These are phyloP conservation scores for Meandrina meandrites DNA, from an alignment of 92 coral and sea anemone species.

Conservation along the genomic window DNA sequence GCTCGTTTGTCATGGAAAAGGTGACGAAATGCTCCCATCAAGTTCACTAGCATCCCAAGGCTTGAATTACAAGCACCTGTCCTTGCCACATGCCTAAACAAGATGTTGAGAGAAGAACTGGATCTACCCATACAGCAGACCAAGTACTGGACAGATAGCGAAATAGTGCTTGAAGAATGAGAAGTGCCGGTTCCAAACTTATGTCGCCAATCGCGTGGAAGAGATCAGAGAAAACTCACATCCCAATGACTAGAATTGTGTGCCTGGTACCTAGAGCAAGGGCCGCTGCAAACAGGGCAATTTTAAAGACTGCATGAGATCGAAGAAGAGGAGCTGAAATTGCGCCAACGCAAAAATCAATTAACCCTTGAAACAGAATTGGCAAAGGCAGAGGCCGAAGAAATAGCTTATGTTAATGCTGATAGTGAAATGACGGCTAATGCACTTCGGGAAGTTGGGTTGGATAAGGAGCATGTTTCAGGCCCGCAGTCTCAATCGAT, in stretches of 20 bases:
- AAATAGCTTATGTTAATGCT: conserved; percentile 39
- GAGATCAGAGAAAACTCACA: conserved; percentile 49
- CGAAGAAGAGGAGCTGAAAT: conserved; percentile 39
- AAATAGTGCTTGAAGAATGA: conserved; percentile 41
- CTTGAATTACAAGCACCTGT: conserved; percentile 70
- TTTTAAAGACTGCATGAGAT: conserved; percentile 28
- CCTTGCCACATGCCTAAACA: conserved; percentile 54
- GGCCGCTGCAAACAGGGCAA: conserved; percentile 49
- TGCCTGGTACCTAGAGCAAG: conserved; percentile 52
- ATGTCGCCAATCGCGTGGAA: conserved; percentile 49
- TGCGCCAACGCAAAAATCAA: conserved; percentile 24
- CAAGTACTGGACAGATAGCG: conserved; percentile 39
- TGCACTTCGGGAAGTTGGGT: no score
- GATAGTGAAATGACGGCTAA: conserved; percentile 8
- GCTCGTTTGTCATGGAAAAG: conserved; percentile 30
- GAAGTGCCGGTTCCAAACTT: conserved; percentile 60
- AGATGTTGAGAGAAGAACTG: conserved; percentile 31
- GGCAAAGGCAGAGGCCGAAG: conserved; percentile 59
- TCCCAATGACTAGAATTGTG: conserved; percentile 40
- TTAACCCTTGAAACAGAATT: conserved; percentile 22
- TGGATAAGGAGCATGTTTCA: no score
- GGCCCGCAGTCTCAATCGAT: no score
- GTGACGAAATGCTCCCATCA: conserved; percentile 49
- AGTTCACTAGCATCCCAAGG: conserved; percentile 65
- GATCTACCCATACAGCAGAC: conserved; percentile 4